Evolutionary conservation across 1,140 invertebrate genomes (phyloP), one percentile per base, ranked within the genome.

Genomic region (Drosophila nikananu): DNA sequence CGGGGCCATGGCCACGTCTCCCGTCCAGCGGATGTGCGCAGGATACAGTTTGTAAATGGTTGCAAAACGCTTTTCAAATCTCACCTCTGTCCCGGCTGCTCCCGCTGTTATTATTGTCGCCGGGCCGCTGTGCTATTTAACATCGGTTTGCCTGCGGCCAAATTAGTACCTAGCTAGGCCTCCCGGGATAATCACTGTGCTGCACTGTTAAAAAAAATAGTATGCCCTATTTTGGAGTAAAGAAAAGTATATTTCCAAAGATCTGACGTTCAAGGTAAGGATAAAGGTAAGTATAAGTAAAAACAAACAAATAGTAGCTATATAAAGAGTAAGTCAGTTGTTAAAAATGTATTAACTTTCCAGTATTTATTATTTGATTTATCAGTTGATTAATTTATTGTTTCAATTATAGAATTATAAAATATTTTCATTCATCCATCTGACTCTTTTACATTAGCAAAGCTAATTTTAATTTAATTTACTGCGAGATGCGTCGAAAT

Each of bases 51-150:
- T 83, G 90, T 74, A 86, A 92, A 84, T 91, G 87, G 68, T 90
- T 92, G 86, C 83, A 86, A 91, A 91, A 82, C 73, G 81, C 73
- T 87, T 91, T 78, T 83, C 83, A 84, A 89, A 89, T 84, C 78
- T 39, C 73, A 78, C 37, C 62, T 65, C 42, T 25, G 19, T 27
- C 32, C 37, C 23, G 21, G 27, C 42, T 52, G 58, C 44, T 66
- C 63, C 59, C 46, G 61, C 62, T 77, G 64, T 51, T 80, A 60
- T 68, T 68, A 49, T 64, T 82, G 70, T 74, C 77, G 79, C 54
- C 70, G 41, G 64, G 49, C 25, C 70, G 54, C 72, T 77, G 48
- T 81, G 75, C 79, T 89, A 91, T 91, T 91, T 91, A 89, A 91
- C 80, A 82, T 84, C 74, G 82, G 76, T 91, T 80, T 78, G 89